Conservation (phyloP, 2,888 invertebrate species). For the Megalurothrips usitatus region DNA sequence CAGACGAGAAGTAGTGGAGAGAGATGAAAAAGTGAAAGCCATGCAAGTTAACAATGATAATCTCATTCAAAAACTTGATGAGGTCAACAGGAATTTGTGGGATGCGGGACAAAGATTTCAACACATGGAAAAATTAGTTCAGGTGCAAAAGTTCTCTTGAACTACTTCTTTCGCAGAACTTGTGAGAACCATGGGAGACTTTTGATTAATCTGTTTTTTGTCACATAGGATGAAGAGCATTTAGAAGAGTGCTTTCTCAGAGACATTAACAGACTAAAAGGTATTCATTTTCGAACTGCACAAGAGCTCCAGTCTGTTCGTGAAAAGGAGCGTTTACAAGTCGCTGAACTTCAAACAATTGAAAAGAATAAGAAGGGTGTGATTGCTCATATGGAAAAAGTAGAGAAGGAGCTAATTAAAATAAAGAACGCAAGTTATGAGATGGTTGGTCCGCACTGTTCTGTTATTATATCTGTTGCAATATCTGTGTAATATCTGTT, state of each 20-base stretch:
- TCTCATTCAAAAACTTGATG: not conserved
- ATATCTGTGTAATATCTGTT: not conserved
- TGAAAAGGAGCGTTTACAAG: not conserved
- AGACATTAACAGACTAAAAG: not conserved
- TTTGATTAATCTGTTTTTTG: not conserved
- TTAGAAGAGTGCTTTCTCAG: not conserved
- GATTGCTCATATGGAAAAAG: not conserved
- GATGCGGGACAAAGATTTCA: not conserved
- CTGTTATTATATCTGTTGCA: not conserved
- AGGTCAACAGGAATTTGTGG: not conserved
- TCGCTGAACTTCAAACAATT: not conserved
- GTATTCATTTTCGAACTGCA: not conserved
- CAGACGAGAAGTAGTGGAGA: not conserved
- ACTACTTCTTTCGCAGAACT: not conserved
- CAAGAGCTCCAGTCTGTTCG: not conserved
- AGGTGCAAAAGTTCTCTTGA: not conserved
- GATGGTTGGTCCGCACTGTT: not conserved
- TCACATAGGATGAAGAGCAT: not conserved
- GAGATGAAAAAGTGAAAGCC: not conserved
- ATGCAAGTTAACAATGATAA: not conserved
- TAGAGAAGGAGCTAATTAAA: not conserved
- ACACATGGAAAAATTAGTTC: slow-evolving; percentile 1
- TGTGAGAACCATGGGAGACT: not conserved
- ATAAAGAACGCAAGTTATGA: not conserved
- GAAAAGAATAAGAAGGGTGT: not conserved